These are phyloP conservation scores for Pentalonia nigronervosa DNA, from an alignment of 1,140 invertebrate species.

Conservation along the genomic window DNA sequence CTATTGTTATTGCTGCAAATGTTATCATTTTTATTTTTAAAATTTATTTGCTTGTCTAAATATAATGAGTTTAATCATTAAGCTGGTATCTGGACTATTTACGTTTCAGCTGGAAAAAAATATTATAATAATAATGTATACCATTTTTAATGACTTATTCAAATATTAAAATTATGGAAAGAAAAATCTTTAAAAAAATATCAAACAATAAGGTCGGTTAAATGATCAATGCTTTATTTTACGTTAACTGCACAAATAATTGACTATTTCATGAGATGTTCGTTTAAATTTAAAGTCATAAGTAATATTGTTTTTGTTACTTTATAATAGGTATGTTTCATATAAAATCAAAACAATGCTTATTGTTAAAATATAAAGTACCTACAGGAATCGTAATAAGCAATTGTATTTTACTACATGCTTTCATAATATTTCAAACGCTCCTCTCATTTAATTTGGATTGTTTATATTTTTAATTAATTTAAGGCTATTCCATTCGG, in stretches of 20 bases:
- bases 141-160: neutral
- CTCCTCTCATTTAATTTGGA: neutral
- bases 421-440: neutral
- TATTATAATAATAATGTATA: neutral
- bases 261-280: too few relatives aligned
- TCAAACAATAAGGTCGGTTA: neutral
- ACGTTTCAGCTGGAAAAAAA: neutral
- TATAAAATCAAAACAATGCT: neutral
- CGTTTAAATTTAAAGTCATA: neutral
- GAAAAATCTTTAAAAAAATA: neutral
- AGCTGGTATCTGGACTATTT: neutral
- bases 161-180: neutral
- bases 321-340: neutral
- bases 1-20: neutral
- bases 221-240: neutral
- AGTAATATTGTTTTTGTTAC: neutral
- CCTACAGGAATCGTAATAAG: neutral
- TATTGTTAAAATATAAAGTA: neutral
- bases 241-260: too few relatives aligned
- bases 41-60: neutral
- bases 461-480: neutral
- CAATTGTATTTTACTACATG: neutral
- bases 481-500: neutral
- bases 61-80: neutral
- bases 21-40: neutral